Evolutionary conservation across 2,113 vertebrate species (phyloP).

Genomic region (Bucco capensis): DNA sequence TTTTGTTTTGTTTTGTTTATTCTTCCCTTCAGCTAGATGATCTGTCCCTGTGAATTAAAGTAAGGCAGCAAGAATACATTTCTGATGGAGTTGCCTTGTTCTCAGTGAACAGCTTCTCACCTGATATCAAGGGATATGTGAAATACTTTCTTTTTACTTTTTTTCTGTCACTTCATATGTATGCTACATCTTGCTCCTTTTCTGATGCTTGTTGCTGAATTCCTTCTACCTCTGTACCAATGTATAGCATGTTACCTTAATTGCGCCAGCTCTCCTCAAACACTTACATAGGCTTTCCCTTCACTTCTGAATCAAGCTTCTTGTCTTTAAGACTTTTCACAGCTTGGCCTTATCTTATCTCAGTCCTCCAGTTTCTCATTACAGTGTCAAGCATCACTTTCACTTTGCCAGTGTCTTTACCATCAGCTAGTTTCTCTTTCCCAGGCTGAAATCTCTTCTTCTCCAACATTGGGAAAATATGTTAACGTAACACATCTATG

Average conservation of each 20-base stretch:
- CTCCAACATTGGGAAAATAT: not conserved
- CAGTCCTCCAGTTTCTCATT: conserved; percentile 4
- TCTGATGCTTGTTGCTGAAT: not conserved
- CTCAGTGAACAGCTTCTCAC: not conserved
- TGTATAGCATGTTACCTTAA: not conserved
- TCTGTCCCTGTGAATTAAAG: not conserved
- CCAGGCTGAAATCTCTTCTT: not conserved
- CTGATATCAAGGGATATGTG: not conserved
- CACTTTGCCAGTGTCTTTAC: not conserved
- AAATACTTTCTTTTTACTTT: not conserved
- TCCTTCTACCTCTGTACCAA: not conserved
- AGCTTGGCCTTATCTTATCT: conserved; percentile 43
- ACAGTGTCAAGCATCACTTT: conserved; percentile 28
- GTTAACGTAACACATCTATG: not conserved
- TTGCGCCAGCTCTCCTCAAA: not conserved
- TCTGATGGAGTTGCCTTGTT: not conserved
- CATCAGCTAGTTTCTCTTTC: conserved; percentile 13
- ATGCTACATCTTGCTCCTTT: not conserved
- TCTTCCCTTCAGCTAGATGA: not conserved
- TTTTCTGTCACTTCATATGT: not conserved
- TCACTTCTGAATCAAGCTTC: not conserved
- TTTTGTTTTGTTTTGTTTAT: not conserved
- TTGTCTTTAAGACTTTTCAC: not conserved
- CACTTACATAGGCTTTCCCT: not conserved
- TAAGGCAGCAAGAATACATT: not conserved